Evolutionary conservation across 2,888 invertebrate species (phyloP).

Genomic region (Autographa pulchrina): DNA sequence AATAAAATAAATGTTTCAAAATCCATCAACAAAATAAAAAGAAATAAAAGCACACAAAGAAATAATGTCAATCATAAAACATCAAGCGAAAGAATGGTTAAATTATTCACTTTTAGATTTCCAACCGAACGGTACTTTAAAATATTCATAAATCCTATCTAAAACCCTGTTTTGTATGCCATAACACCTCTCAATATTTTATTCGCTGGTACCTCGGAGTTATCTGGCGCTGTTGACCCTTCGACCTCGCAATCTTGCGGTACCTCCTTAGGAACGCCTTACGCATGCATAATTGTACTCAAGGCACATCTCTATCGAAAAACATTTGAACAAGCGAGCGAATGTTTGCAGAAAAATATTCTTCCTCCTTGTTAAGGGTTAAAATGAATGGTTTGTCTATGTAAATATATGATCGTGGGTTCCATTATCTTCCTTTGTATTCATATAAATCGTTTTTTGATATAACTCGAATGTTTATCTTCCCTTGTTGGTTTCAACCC

Average conservation of each 20-base stretch:
- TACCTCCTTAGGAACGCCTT: constrained; percentile 74
- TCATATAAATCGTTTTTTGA: constrained; percentile 6
- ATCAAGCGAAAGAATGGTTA: constrained; percentile 32
- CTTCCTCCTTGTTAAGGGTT: constrained; percentile 34
- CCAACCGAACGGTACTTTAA: constrained; percentile 59
- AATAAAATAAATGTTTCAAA: too few relatives aligned
- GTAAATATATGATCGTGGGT: constrained; percentile 34
- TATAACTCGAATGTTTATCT: not conserved
- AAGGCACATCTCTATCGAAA: constrained; percentile 66
- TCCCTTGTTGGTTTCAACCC: not conserved
- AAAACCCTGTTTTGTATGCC: constrained; percentile 70
- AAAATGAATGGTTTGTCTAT: constrained; percentile 32
- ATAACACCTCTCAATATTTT: constrained; percentile 74
- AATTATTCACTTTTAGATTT: constrained; percentile 50
- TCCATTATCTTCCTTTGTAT: not conserved
- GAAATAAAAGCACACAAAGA: constrained; percentile 27
- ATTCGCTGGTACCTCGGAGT: constrained; percentile 72
- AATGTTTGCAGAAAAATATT: constrained; percentile 50
- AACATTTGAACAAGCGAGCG: constrained; percentile 53
- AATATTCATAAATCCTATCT: constrained; percentile 63
- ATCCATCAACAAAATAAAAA: constrained; percentile 16
- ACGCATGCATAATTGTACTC: constrained; percentile 78
- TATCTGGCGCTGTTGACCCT: constrained; percentile 80
- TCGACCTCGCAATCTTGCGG: constrained; percentile 77
- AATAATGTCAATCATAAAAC: constrained; percentile 38